A percentile compares a stretch with the other conserved stretches of the same genome.
phyloP scores from a whole-genome alignment of 2,797 vertebrate species.

The Acrossocheilus wenchowensis region DNA sequence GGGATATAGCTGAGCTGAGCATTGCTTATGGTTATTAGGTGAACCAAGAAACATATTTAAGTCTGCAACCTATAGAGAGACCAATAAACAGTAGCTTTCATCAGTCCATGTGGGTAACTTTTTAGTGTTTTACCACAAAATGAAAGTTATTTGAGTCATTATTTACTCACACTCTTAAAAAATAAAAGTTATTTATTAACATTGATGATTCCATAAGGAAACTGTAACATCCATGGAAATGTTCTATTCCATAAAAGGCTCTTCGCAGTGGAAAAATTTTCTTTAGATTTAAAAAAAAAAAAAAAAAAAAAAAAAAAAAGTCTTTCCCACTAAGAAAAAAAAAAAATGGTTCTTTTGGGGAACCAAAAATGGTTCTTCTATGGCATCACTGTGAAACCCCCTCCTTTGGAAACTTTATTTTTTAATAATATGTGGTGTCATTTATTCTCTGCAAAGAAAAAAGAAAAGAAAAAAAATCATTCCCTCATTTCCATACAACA shows the following conservation, averaged over 20 bases:
- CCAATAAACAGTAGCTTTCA: neutral
- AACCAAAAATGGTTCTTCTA: too few relatives aligned
- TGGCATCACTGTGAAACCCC: too few relatives aligned
- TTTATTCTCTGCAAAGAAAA: too few relatives aligned
- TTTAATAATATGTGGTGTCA: too few relatives aligned
- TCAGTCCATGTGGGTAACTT: neutral
- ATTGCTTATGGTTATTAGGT: conserved; percentile 9
- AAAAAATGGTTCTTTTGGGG: too few relatives aligned
- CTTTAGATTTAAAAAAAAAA: neutral
- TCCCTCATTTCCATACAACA: neutral
- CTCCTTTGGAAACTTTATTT: too few relatives aligned
- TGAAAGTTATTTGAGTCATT: neutral
- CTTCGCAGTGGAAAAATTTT: neutral
- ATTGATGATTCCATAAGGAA: neutral
- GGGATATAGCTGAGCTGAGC: conserved; percentile 5
- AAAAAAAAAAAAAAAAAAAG: too few relatives aligned
- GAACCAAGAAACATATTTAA: neutral
- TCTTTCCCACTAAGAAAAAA: too few relatives aligned
- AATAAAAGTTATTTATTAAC: neutral
- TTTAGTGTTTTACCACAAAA: neutral
- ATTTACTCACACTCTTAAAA: neutral
- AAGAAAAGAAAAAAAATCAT: neutral
- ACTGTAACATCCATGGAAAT: neutral
- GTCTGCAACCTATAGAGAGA: neutral
- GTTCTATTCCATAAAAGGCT: neutral